Conservation (phyloP, 2,888 invertebrate genomes). For the Cheiracanthium punctorium region DNA sequence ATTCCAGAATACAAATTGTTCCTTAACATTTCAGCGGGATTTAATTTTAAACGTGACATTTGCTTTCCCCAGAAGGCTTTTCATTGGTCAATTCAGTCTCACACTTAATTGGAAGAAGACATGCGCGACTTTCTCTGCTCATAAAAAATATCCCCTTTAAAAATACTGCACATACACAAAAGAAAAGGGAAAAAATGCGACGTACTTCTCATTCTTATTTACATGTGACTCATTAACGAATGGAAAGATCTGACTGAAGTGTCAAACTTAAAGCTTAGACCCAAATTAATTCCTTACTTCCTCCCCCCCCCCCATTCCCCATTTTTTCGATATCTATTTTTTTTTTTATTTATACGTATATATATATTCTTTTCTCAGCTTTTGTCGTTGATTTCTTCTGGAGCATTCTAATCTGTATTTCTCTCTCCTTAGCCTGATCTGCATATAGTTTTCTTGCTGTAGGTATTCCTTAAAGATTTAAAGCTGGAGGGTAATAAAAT, state of each 20-base stretch:
- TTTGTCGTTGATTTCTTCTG: conserved; percentile 2
- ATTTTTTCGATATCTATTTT: conserved; percentile 9
- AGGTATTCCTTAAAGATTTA: conserved; percentile 5
- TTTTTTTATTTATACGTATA: neutral
- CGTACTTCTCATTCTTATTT: conserved; percentile 16
- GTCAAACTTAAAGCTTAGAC: conserved; percentile 8
- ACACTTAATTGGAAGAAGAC: conserved; percentile 8
- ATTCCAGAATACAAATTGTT: neutral
- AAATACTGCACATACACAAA: neutral
- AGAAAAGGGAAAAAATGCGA: neutral
- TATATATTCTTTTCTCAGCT: neutral
- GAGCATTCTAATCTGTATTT: conserved; percentile 32
- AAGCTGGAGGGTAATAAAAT: neutral
- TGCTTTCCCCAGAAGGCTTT: neutral
- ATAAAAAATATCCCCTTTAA: neutral
- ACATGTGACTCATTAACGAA: conserved; percentile 27
- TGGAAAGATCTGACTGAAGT: conserved; percentile 5
- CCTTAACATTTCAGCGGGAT: neutral
- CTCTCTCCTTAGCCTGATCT: conserved; percentile 13
- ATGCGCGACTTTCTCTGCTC: neutral
- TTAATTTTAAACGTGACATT: conserved; percentile 13
- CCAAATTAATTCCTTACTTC: conserved; percentile 37
- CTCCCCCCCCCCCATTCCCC: neutral
- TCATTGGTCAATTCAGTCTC: conserved; percentile 6
- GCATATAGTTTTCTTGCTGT: conserved; percentile 17